A percentile compares a stretch with the other conserved stretches of the same genome.
These are phyloP conservation scores for Perodicticus potto DNA, from an alignment of 2,797 vertebrate species.

Conservation along the genomic window DNA sequence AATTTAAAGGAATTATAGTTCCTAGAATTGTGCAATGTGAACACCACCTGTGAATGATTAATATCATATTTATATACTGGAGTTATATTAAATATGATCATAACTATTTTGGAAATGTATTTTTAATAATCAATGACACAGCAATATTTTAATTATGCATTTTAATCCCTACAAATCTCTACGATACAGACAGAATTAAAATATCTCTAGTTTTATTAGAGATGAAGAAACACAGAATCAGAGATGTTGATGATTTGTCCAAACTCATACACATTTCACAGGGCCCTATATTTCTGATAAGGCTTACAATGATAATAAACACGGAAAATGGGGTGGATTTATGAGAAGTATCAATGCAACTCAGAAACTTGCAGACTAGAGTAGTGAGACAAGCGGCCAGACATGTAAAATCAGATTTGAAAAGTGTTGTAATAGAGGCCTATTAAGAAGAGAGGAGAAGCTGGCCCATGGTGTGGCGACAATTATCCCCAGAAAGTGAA, in stretches of 20 bases:
- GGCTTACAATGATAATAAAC: not conserved
- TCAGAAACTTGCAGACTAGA: not conserved
- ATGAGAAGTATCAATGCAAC: not conserved
- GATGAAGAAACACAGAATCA: not conserved
- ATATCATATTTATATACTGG: not conserved
- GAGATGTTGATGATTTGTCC: not conserved
- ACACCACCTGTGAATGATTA: not conserved
- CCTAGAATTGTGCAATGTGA: not conserved
- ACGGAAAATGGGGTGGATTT: not conserved
- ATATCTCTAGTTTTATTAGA: not conserved
- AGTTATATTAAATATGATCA: not conserved
- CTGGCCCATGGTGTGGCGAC: rapidly evolving
- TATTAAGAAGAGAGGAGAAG: not conserved
- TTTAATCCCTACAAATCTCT: not conserved
- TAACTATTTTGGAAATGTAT: not conserved
- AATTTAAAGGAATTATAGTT: not conserved
- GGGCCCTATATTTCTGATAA: not conserved
- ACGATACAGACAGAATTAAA: not conserved
- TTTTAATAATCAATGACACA: not conserved
- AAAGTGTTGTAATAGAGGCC: not conserved
- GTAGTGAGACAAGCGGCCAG: not conserved
- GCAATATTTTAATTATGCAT: not conserved
- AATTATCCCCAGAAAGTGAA: not conserved
- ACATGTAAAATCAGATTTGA: not conserved
- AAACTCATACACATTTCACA: not conserved